phyloP scores from a whole-genome alignment of 2,888 invertebrate species.

The Tolmerus cingulatus region DNA sequence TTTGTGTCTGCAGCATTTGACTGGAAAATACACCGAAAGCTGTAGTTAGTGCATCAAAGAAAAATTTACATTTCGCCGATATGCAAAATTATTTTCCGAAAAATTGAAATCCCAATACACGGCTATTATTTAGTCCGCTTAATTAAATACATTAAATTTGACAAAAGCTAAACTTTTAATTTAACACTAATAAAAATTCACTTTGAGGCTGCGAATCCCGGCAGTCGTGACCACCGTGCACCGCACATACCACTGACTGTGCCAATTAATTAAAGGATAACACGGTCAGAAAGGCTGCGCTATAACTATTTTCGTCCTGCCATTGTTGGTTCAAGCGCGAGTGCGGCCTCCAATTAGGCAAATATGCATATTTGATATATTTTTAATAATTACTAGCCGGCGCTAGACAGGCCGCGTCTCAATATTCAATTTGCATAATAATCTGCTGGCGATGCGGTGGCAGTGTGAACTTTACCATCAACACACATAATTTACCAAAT shows the following conservation, averaged over 20 bases:
- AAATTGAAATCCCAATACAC: neutral
- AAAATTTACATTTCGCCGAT: neutral
- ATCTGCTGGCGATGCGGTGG: neutral
- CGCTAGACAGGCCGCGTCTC: neutral
- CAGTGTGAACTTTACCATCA: neutral
- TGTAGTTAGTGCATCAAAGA: neutral
- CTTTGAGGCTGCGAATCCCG: neutral
- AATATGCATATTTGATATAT: slow-evolving; percentile 20
- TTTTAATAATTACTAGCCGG: slow-evolving; percentile 19
- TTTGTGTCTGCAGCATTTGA: slow-evolving; percentile 8
- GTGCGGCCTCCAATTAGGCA: neutral
- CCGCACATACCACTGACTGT: neutral
- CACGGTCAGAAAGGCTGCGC: neutral
- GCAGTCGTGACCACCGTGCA: neutral
- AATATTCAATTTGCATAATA: slow-evolving; percentile 20
- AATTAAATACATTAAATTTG: neutral
- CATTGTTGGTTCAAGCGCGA: neutral
- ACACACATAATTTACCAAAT: neutral
- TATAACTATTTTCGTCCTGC: neutral
- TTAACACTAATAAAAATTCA: neutral
- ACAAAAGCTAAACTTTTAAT: neutral
- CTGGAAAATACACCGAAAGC: neutral
- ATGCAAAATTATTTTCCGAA: neutral
- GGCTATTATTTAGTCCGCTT: neutral
- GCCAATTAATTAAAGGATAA: slow-evolving; percentile 15